Conservation (phyloP, 2,113 vertebrate species). For the Hippocampus barbouri region DNA sequence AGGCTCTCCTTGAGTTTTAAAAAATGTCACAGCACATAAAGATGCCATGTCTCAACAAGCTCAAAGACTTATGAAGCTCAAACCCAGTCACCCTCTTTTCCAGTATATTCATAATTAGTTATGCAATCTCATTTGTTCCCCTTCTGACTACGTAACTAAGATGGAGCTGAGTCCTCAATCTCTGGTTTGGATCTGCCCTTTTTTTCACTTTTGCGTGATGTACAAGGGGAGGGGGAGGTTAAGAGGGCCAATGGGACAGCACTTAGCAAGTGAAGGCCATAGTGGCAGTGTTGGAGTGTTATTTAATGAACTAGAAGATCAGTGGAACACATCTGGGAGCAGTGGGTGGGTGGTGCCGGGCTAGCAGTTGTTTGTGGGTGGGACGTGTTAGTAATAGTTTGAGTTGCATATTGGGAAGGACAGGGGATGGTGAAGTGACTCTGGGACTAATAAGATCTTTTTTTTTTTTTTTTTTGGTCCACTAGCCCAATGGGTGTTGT, state of each 20-base stretch:
- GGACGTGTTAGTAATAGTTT: conserved; percentile 37
- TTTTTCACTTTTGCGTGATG: conserved; percentile 31
- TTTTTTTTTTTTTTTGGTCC: conserved; percentile 66
- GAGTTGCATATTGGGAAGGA: conserved; percentile 45
- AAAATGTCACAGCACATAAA: conserved; percentile 32
- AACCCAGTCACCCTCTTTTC: conserved; percentile 3
- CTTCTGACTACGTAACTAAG: conserved; percentile 19
- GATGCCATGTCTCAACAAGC: conserved; percentile 18
- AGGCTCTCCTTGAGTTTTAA: conserved; percentile 22
- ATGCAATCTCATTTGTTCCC: neutral
- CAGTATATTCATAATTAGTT: conserved; percentile 7
- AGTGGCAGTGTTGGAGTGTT: conserved; percentile 58
- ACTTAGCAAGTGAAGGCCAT: conserved; percentile 58
- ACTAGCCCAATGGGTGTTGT: conserved; percentile 66
- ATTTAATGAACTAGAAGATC: conserved; percentile 67
- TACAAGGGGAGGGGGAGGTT: conserved; percentile 43
- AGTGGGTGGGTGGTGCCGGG: conserved; percentile 37
- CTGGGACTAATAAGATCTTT: conserved; percentile 63
- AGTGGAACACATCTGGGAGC: conserved; percentile 32
- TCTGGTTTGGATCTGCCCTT: conserved; percentile 31
- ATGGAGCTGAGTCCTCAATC: conserved; percentile 35
- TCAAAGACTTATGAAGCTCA: conserved; percentile 21
- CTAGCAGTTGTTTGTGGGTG: conserved; percentile 33
- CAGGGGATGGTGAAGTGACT: conserved; percentile 42
- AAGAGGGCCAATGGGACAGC: conserved; percentile 55